Evolutionary conservation across 2,113 vertebrate genomes (phyloP), one percentile per base, ranked within the genome.

Genomic region (Odontesthes bonariensis): DNA sequence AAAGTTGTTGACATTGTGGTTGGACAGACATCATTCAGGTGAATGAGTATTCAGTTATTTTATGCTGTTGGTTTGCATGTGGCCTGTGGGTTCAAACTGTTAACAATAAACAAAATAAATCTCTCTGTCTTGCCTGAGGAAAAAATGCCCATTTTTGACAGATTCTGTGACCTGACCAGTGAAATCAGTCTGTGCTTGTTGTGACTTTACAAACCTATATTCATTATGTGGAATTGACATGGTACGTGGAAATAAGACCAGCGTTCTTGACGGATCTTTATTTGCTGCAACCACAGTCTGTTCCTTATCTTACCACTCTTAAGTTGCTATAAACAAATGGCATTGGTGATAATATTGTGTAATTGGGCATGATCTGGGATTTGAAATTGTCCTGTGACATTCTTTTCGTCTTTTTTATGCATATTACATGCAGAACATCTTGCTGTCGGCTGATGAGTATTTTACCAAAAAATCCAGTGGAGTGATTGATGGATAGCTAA

Each of bases 61-160:
- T 47, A 52, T 31, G 32, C 8, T 4, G 62, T 58, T 42, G 47
- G 62, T 40, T 17, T 52, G 54, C 46, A 47, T 22, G 62, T 40
- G 54, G 55, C 54, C 23, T 32, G 11, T 52, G 69, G 47, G 47
- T 53, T 22, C 22, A 32, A 1, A 27, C 46, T 67, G 54, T 59
- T 59, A 75, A 75, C 62, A 51, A 31, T 17, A 66, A 67, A 66
- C 32, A 59, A 9, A 33, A 64, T 64, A 56, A 64, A 56, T 56
- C 4, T 61, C 44, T 47, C 49, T 53, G 51, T 52, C 57, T 53
- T 51, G 22, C 49, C 69, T 11, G 47, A 53, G 57, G 33, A 27
- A 27, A 27, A 53, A 61, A 52, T 6, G 38, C 52, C 33, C 31
- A 53, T 27, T 51, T 53, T 61, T 53, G 22, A 53, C 46, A 10